These are phyloP conservation scores for Macrosteles quadrilineatus DNA, from an alignment of 1,140 invertebrate species.

Conservation along the genomic window DNA sequence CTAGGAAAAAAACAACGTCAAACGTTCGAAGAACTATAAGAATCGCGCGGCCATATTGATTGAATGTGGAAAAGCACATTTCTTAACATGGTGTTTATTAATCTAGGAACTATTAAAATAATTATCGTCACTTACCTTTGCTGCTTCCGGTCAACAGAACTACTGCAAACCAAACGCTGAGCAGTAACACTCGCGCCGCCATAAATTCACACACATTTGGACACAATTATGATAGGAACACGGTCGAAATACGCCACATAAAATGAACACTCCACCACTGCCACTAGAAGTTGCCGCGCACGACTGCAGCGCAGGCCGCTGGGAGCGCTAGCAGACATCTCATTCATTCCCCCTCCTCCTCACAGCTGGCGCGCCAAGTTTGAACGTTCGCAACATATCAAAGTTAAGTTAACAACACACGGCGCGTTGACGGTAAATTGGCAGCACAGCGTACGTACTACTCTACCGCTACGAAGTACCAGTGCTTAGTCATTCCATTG, in stretches of 20 bases:
- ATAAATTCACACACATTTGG: slow-evolving; percentile 48
- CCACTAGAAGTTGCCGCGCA: slow-evolving; percentile 25
- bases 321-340: slow-evolving; percentile 21
- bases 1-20: too few species aligned
- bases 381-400: too few species aligned
- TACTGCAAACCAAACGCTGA: slow-evolving; percentile 45
- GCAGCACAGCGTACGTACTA: too few species aligned
- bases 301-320: slow-evolving; percentile 38
- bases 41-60: slow-evolving; percentile 37
- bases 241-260: slow-evolving; percentile 40
- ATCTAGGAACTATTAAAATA: slow-evolving; percentile 7
- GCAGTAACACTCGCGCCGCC: slow-evolving; percentile 45
- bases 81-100: slow-evolving; percentile 32
- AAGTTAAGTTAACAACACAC: too few species aligned
- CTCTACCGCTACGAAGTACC: too few species aligned
- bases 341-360: too few species aligned
- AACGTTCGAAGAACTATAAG: too few species aligned
- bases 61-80: slow-evolving; percentile 32
- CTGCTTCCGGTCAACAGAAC: slow-evolving; percentile 40
- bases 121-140: slow-evolving; percentile 39
- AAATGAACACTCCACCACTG: slow-evolving; percentile 34
- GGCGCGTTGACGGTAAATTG: too few species aligned
- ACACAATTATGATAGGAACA: slow-evolving; percentile 42
- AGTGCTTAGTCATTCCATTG: too few species aligned
- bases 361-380: too few species aligned